Evolutionary conservation across 2,113 vertebrate species (phyloP).

Genomic region (Elephantulus edwardii): DNA sequence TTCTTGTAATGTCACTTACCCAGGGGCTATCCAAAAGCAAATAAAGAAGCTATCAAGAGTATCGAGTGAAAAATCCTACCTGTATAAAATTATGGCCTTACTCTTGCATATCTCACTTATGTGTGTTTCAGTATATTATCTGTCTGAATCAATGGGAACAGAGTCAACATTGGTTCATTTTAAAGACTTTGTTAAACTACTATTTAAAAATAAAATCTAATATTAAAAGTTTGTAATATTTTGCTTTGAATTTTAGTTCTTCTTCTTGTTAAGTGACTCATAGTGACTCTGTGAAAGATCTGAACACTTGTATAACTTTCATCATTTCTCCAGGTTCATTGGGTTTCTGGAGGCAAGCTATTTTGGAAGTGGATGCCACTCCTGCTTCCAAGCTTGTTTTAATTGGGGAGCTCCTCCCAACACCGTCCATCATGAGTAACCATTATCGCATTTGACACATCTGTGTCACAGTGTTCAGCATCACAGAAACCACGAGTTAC

Average conservation of each 20-base stretch:
- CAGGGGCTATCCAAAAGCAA: background rate
- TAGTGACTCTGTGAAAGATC: too few species aligned
- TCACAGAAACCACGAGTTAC: too few species aligned
- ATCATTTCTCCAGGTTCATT: too few species aligned
- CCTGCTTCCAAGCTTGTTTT: too few species aligned
- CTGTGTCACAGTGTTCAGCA: too few species aligned
- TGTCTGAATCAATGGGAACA: background rate
- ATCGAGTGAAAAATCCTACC: background rate
- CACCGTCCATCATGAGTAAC: too few species aligned
- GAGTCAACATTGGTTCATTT: background rate
- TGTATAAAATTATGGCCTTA: background rate
- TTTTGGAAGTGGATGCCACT: too few species aligned
- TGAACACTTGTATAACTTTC: too few species aligned
- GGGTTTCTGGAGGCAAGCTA: too few species aligned
- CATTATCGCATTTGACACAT: too few species aligned
- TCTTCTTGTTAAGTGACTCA: too few species aligned
- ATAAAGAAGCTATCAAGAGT: background rate
- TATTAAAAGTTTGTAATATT: background rate
- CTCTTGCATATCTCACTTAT: background rate
- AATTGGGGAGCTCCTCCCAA: too few species aligned
- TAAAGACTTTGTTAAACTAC: background rate
- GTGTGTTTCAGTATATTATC: background rate
- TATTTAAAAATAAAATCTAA: slow-evolving; percentile 41
- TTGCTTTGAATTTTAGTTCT: slow-evolving; percentile 30
- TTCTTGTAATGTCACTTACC: slow-evolving; percentile 58